Evolutionary conservation across 2,113 vertebrate genomes (phyloP).

Genomic region (Isurus oxyrinchus): DNA sequence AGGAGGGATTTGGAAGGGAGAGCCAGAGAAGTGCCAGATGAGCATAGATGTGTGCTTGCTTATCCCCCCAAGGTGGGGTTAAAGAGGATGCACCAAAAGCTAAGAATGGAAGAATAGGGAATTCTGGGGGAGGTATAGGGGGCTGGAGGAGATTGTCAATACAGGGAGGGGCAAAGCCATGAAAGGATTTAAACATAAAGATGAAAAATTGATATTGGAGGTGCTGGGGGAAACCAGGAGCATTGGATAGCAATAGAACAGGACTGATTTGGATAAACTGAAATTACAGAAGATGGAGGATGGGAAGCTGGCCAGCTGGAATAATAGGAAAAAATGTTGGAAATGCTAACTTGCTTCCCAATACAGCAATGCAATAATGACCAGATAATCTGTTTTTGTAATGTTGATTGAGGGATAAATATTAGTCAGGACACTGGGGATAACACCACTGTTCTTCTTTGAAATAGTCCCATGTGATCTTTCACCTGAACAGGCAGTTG

Average conservation of each 20-base stretch:
- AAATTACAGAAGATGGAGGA: background rate
- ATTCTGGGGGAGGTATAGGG: background rate
- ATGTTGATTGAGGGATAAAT: no score
- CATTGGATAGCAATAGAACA: background rate
- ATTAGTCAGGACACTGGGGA: no score
- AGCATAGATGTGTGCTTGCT: background rate
- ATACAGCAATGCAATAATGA: no score
- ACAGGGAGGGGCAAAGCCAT: background rate
- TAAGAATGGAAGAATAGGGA: background rate
- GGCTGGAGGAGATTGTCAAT: background rate
- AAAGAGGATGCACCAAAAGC: background rate
- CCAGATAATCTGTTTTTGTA: no score
- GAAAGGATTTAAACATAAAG: background rate
- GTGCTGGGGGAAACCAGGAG: background rate
- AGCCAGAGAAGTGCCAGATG: background rate
- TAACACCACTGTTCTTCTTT: no score
- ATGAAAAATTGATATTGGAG: background rate
- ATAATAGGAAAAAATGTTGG: no score
- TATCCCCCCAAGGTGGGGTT: background rate
- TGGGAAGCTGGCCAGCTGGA: background rate
- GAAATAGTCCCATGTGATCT: no score
- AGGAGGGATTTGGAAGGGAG: background rate
- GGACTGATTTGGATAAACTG: background rate
- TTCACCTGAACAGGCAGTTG: no score
- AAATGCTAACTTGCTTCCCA: no score